A percentile compares a stretch with the other conserved stretches of the same genome.
These are phyloP conservation scores for Didymodactylos carnosus DNA, from an alignment of 2,888 invertebrate genomes.

Conservation along the genomic window DNA sequence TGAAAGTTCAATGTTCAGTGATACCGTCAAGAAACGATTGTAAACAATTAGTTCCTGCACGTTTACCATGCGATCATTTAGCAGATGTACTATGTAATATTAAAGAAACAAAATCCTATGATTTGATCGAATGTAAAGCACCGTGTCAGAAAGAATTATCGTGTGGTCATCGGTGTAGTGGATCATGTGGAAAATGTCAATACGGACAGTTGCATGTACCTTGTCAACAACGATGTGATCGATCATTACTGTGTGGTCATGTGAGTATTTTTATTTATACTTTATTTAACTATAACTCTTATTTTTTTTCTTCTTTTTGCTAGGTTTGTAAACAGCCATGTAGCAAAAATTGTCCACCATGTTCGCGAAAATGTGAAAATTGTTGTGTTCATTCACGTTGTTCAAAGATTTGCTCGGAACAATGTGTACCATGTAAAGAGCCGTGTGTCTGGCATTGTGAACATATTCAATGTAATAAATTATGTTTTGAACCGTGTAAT, in stretches of 20 bases:
- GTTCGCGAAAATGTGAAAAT: conserved; percentile 27
- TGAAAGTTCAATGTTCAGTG: conserved; percentile 14
- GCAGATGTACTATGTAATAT: conserved; percentile 36
- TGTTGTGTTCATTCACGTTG: conserved; percentile 9
- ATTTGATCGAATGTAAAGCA: neutral
- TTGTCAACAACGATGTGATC: conserved; percentile 20
- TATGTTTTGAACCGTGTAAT: conserved; percentile 14
- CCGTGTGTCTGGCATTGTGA: conserved; percentile 3
- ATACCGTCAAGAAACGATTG: conserved; percentile 4
- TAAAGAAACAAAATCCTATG: neutral
- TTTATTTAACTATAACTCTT: no score
- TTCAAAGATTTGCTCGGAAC: conserved; percentile 19
- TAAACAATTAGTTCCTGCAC: conserved; percentile 1
- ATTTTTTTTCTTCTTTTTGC: neutral
- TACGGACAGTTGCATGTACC: conserved; percentile 43
- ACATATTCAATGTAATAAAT: conserved; percentile 11
- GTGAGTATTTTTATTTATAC: conserved; percentile 15
- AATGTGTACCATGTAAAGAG: neutral
- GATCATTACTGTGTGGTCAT: conserved; percentile 23
- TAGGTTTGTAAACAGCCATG: conserved; percentile 26
- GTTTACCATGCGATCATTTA: conserved; percentile 20
- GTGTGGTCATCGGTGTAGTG: conserved; percentile 20
- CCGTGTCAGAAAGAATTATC: conserved; percentile 18
- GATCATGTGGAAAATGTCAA: conserved; percentile 37
- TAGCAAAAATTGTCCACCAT: conserved; percentile 30